phyloP scores from a whole-genome alignment of 2,113 vertebrate species.

The Corapipo altera region DNA sequence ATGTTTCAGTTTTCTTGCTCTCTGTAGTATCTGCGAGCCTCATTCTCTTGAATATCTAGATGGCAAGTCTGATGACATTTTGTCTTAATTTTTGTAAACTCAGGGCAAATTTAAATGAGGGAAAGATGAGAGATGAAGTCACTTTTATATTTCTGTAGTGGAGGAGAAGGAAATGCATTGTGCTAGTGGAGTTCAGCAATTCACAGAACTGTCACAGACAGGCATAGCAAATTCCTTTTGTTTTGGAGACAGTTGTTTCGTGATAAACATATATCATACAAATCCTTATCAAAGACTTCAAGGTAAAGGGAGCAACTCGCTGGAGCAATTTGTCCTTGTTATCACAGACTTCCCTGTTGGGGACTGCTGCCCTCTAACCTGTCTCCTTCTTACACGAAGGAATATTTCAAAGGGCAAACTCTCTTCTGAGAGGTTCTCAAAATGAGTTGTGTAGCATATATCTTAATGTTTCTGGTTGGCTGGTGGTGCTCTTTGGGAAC shows the following conservation, averaged over 20 bases:
- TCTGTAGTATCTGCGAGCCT: neutral
- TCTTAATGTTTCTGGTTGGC: conserved; percentile 36
- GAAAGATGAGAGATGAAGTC: neutral
- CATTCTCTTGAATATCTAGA: neutral
- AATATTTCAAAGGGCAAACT: conserved; percentile 12
- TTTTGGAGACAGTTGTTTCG: neutral
- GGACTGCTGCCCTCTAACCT: conserved; percentile 24
- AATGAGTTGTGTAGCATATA: neutral
- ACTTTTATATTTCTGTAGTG: neutral
- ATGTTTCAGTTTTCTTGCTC: neutral
- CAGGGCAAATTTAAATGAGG: neutral
- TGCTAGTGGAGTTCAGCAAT: neutral
- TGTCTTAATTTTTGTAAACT: neutral
- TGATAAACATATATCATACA: neutral
- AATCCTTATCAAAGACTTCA: neutral
- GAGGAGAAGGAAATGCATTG: neutral
- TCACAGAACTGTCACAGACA: neutral
- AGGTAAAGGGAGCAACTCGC: neutral
- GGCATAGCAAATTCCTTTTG: neutral
- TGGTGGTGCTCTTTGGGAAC: conserved; percentile 49
- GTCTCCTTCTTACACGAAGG: neutral
- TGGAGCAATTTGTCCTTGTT: conserved; percentile 1
- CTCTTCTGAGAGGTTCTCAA: neutral
- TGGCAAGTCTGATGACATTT: neutral
- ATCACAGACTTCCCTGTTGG: neutral